Evolutionary conservation across 2,888 invertebrate species (phyloP).

Genomic region (Drosophila neonasuta): DNA sequence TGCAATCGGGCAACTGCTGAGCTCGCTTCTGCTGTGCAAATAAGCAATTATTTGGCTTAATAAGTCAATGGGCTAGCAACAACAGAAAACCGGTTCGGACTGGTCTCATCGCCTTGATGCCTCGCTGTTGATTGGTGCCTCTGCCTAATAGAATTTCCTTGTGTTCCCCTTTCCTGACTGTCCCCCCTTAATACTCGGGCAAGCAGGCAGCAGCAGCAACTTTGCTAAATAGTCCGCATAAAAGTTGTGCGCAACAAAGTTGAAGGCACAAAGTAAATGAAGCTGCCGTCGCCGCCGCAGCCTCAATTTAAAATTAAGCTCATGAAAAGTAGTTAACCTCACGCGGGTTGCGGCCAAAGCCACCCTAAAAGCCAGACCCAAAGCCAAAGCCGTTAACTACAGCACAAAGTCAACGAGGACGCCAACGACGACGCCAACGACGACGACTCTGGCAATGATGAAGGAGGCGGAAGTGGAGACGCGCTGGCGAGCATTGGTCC

Average conservation of each 20-base stretch:
- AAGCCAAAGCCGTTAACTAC: constrained; percentile 71
- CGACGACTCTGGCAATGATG: background rate
- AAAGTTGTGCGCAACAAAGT: constrained; percentile 71
- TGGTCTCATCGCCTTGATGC: constrained; percentile 44
- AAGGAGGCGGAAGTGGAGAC: constrained; percentile 3
- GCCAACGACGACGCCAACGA: constrained; percentile 13
- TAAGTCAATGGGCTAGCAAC: constrained; percentile 70
- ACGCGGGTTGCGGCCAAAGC: constrained; percentile 53
- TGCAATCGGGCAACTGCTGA: constrained; percentile 32
- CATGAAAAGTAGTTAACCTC: constrained; percentile 76
- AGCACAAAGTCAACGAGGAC: constrained; percentile 67
- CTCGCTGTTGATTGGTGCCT: constrained; percentile 46
- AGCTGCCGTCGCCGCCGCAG: constrained; percentile 62
- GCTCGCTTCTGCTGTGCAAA: constrained; percentile 49
- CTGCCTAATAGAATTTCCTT: constrained; percentile 65
- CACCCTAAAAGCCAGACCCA: constrained; percentile 47
- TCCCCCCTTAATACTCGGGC: background rate
- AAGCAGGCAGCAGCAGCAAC: constrained; percentile 27
- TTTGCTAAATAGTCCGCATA: constrained; percentile 69
- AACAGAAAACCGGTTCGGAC: constrained; percentile 5
- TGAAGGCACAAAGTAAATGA: constrained; percentile 73
- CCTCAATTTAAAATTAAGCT: constrained; percentile 76
- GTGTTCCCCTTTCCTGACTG: background rate
- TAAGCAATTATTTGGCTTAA: constrained; percentile 75
- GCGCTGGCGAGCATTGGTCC: constrained; percentile 31